Evolutionary conservation across 2,797 vertebrate species (phyloP).

Genomic region (Fundulus diaphanus): DNA sequence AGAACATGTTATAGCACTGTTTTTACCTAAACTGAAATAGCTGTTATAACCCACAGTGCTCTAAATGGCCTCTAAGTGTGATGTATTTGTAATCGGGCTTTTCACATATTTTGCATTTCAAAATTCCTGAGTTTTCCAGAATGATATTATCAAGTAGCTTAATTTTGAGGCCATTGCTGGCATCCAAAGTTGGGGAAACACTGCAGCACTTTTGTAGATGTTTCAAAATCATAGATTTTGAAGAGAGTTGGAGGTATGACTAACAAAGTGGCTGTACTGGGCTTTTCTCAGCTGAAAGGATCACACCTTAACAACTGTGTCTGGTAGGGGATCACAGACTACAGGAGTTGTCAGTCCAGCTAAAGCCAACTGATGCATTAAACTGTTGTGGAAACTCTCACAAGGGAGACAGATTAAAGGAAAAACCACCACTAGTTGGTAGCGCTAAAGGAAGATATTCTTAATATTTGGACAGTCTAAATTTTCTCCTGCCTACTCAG

Average conservation of each 20-base stretch:
- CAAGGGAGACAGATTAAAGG: not conserved
- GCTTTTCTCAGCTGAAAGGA: not conserved
- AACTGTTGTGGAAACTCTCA: not conserved
- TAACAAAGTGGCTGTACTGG: not conserved
- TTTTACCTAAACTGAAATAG: not conserved
- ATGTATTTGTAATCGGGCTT: not conserved
- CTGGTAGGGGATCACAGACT: not conserved
- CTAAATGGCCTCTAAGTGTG: not conserved
- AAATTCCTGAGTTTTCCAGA: not conserved
- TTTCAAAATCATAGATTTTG: not conserved
- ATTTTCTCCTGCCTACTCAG: not conserved
- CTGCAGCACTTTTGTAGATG: not conserved
- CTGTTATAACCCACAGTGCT: not conserved
- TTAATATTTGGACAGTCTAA: not conserved
- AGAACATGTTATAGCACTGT: not conserved
- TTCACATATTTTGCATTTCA: not conserved
- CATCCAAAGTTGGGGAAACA: not conserved
- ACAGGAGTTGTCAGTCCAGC: not conserved
- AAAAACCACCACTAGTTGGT: not conserved
- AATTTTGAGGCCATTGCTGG: not conserved
- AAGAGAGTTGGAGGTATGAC: not conserved
- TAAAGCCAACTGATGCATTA: not conserved
- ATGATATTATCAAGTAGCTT: not conserved
- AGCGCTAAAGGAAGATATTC: not conserved
- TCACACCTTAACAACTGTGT: not conserved